Base-by-base conservation (phyloP, 1,140 invertebrate genomes). In the Drosophila obscura region DNA sequence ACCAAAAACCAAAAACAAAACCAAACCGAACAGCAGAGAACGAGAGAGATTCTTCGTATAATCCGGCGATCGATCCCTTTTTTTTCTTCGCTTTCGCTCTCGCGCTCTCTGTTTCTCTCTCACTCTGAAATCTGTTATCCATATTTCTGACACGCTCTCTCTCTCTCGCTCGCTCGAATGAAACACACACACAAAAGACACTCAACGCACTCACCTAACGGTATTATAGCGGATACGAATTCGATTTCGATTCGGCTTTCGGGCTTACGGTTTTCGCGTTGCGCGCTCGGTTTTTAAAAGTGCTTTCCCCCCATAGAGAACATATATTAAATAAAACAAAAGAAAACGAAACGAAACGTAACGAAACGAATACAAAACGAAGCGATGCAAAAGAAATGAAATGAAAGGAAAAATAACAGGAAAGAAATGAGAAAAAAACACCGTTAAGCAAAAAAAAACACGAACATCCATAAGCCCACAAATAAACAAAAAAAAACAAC, bases 131-230 rank as follows among this genome's bases (percentile, higher is more conserved):
- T 35, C 31, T 13, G 35, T 13, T 39, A 39, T 45, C 28, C 35
- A 24, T 45, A 7, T 55, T 15, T 41, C 61, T 55, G 22, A 68
- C 31, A 49, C 66, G 68, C 19, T 55, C 62, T 68, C 53, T 67
- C 66, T 56, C 67, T 69, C 46, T 67, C 24, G 45, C 52, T 71
- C 24, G 69, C 19, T 65, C 24, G 9, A 4, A 71, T 69, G 69
- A 58, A 66, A 69, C 67, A 71, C 67, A 71, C 67, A 69, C 67
- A 69, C 9, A 39, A 39, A 39, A 39, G 80, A 82, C 79, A 82
- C 74, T 71, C 73, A 73, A 56, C 79, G 79, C 77, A 77, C 77
- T 69, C 77, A 81, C 79, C 48, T 50, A 66, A 78, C 62, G 79
- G 65, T 81, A 58, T 56, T 51, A 81, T 5, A 63, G 46, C 31